Base-by-base conservation (phyloP, 30 jellyfish, hydroid and myxozoan genomes). In the Hydractinia echinata region DNA sequence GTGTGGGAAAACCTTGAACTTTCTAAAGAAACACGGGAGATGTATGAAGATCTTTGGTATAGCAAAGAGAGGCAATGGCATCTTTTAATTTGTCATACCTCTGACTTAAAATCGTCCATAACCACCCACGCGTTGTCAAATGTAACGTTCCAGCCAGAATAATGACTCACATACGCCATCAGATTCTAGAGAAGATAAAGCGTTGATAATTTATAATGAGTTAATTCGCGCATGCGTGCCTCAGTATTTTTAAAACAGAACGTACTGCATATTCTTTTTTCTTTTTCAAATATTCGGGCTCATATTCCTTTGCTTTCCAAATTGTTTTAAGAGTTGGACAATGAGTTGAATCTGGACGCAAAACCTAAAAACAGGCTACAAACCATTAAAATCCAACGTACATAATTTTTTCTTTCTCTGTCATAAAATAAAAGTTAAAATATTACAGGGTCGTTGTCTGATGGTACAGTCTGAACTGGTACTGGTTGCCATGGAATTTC, bases 391-490 rank as follows among this genome's bases (percentile, higher is more conserved):
- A 30, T 30, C 44, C 44, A 30, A 30, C 44, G 44, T 30, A 30
- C 44, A 30, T 30, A 30, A 30, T 30, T 30, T 30, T 30, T 30
- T 0, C 8, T 52, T 66, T 52, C 14, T 66, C 10, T 66, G 76
- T 6, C 10, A 66, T 52, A 8, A 19, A 60, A 60, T 15, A 13
- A 16, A 60, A 60, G 19, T 60, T 14, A 60, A 16, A 60, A 60
- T 15, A 60, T 14, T 76, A 89, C 97, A 19, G 95, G 92, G 53
- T 89, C 97, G 44, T 78, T 53, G 66, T 83, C 82, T 20, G 86
- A 86, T n/a, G 97, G 97, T 18, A 89, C 97, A 53, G 95, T 84
- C 49, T 89, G 97, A 66, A 89, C 89, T 11, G 97, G 97, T 5
- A 89, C 61, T 7, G 97, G 97, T 85, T 89, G 97, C 97, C 97